A percentile compares a stretch with the other conserved stretches of the same genome.
Evolutionary conservation across 2,888 invertebrate genomes (phyloP).

Genomic region (Spatulosminthurus flaviceps): DNA sequence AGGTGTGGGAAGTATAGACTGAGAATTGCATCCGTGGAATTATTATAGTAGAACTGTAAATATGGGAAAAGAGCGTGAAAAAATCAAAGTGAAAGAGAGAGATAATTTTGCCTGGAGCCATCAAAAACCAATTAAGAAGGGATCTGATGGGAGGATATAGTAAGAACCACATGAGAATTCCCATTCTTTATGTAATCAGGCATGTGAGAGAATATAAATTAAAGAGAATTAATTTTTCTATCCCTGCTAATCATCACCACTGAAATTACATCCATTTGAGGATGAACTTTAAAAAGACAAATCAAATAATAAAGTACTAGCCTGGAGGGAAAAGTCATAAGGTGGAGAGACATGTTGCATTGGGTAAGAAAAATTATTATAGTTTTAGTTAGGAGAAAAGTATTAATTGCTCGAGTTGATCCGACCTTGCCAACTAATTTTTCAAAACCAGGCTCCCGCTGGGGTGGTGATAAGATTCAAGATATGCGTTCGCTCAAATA

Average conservation of each 20-base stretch:
- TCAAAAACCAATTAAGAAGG: not conserved
- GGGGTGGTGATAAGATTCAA: constrained; percentile 33
- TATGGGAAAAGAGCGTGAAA: not conserved
- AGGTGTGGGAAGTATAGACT: too few species aligned
- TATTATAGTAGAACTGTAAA: too few species aligned
- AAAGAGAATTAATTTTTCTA: not conserved
- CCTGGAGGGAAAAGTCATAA: not conserved
- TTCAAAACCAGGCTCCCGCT: constrained; percentile 20
- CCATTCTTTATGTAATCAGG: not conserved
- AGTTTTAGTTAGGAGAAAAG: not conserved
- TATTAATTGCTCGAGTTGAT: constrained; percentile 28
- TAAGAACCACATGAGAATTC: not conserved
- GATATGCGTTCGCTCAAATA: not conserved
- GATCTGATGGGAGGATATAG: too few species aligned
- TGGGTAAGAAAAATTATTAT: not conserved
- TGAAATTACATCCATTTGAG: not conserved
- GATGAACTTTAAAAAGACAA: not conserved
- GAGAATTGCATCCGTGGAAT: too few species aligned
- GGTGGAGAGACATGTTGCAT: not conserved
- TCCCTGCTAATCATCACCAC: not conserved
- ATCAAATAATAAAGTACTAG: not conserved
- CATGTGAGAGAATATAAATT: not conserved
- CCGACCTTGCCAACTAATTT: constrained; percentile 22
- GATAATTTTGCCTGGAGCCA: not conserved
- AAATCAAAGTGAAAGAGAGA: not conserved